Evolutionary conservation across 2,888 invertebrate genomes (phyloP).

Genomic region (Eupithecia dodoneata): DNA sequence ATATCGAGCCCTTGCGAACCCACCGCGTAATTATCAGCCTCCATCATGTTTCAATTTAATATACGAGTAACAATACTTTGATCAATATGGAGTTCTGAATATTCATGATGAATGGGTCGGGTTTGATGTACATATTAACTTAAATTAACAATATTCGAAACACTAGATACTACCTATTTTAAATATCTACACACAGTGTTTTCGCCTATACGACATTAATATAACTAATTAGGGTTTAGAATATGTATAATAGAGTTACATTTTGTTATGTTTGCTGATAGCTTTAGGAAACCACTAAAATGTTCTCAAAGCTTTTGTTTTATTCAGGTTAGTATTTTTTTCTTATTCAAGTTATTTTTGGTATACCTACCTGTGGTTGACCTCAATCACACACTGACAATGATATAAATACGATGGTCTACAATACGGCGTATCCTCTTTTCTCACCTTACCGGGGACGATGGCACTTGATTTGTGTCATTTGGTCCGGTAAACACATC

Average conservation of each 20-base stretch:
- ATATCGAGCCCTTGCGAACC: neutral
- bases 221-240: neutral
- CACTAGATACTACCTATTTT: neutral
- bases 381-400: neutral
- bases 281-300: neutral
- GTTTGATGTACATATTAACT: neutral
- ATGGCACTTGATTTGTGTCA: no score
- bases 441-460: no score
- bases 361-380: neutral
- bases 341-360: neutral
- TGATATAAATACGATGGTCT: neutral
- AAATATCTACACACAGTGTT: neutral
- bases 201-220: neutral
- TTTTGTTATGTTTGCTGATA: neutral
- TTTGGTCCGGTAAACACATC: no score
- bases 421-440: no score
- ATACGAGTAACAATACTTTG: slow-evolving; percentile 17
- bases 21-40: slow-evolving; percentile 2
- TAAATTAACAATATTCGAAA: neutral
- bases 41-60: slow-evolving; percentile 19
- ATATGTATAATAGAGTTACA: neutral
- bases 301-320: neutral
- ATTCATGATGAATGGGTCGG: neutral
- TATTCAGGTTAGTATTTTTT: neutral
- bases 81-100: slow-evolving; percentile 5